phyloP scores from a whole-genome alignment of 2,888 invertebrate species.

The Hypomecis punctinalis region DNA sequence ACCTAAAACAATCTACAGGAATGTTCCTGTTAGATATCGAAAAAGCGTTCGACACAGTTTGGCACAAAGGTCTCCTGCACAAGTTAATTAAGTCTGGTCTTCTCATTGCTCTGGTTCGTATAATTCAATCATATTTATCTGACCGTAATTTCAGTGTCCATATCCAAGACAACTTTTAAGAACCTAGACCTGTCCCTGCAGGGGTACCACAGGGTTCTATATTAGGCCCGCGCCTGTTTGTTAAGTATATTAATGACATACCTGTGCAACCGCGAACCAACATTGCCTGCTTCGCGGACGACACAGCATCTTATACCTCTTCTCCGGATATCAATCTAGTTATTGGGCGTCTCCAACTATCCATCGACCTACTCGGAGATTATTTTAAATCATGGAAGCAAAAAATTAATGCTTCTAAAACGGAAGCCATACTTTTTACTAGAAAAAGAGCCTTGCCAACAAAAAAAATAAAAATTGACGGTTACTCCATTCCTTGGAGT shows the following conservation, averaged over 20 bases:
- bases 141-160: neutral
- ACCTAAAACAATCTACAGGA: no score
- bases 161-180: neutral
- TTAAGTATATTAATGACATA: no score
- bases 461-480: constrained; percentile 4
- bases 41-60: neutral
- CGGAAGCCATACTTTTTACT: constrained; percentile 23
- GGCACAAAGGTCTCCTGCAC: neutral
- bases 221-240: no score
- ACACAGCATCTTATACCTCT: neutral
- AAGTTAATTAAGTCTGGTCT: neutral
- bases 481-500: constrained; percentile 12
- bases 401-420: constrained; percentile 16
- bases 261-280: no score
- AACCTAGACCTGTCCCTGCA: neutral
- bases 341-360: neutral
- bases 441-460: constrained; percentile 5
- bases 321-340: neutral
- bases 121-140: neutral
- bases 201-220: neutral
- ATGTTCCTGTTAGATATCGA: no score
- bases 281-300: neutral
- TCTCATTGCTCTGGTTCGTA: neutral
- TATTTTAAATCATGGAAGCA: constrained; percentile 14
- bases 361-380: neutral